Conservation (phyloP, 2,888 invertebrate genomes). For the Epinotia nisella region DNA sequence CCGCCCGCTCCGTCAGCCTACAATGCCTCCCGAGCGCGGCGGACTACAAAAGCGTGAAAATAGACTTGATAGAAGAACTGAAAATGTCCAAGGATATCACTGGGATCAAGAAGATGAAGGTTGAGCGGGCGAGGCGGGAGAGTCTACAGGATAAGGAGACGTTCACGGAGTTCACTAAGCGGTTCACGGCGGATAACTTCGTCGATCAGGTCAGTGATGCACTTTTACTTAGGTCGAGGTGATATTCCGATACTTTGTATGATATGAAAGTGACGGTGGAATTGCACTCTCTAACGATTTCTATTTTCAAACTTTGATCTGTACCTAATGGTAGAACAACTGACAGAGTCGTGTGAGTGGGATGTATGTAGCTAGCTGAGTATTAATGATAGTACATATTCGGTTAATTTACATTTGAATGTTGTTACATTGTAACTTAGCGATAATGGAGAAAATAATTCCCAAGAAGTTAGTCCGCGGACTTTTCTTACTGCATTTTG, state of each 20-base stretch:
- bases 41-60: slow-evolving; percentile 90
- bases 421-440: background rate
- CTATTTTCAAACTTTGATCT: slow-evolving; percentile 28
- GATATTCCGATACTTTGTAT: slow-evolving; percentile 3
- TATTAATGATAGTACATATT: slow-evolving; percentile 5
- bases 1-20: slow-evolving; percentile 88
- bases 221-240: slow-evolving; percentile 42
- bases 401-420: background rate
- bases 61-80: slow-evolving; percentile 95
- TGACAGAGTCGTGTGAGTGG: background rate
- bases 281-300: slow-evolving; percentile 22
- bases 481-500: slow-evolving; percentile 2
- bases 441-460: slow-evolving; percentile 2
- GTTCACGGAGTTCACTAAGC: slow-evolving; percentile 92
- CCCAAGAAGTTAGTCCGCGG: background rate
- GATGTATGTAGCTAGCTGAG: no score
- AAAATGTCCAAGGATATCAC: slow-evolving; percentile 96
- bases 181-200: slow-evolving; percentile 93
- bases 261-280: slow-evolving; percentile 27
- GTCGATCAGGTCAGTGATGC: slow-evolving; percentile 92
- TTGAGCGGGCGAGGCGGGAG: slow-evolving; percentile 94
- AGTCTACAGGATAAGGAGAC: slow-evolving; percentile 93
- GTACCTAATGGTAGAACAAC: slow-evolving; percentile 14
- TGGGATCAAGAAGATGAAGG: slow-evolving; percentile 96
- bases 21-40: slow-evolving; percentile 87